These are phyloP conservation scores for Palaemon carinicauda DNA, from an alignment of 1,140 invertebrate genomes.

Conservation along the genomic window DNA sequence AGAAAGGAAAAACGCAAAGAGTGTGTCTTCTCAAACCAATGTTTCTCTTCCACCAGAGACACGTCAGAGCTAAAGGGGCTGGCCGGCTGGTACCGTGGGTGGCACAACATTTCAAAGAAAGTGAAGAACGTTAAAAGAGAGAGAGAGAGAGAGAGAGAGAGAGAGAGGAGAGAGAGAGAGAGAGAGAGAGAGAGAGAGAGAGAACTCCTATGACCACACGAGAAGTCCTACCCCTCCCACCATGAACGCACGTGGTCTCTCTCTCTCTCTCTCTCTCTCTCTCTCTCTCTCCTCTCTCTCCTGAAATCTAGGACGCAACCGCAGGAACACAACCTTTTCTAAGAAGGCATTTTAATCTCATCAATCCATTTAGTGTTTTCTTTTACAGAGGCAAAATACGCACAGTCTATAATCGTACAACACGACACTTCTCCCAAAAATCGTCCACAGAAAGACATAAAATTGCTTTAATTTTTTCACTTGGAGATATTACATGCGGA, in stretches of 20 bases:
- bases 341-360: too few relatives aligned
- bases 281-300: not conserved
- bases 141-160: not conserved
- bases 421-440: too few relatives aligned
- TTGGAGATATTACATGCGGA: too few relatives aligned
- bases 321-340: too few relatives aligned
- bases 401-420: too few relatives aligned
- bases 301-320: too few relatives aligned
- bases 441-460: too few relatives aligned
- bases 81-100: conserved; percentile 1
- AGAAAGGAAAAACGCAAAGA: not conserved
- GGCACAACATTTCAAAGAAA: not conserved
- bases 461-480: too few relatives aligned
- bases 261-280: conserved; percentile 23
- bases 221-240: not conserved
- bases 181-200: not conserved
- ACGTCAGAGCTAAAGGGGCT: too few relatives aligned
- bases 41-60: not conserved
- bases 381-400: too few relatives aligned
- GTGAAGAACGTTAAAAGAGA: too few relatives aligned
- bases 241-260: not conserved
- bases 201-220: not conserved
- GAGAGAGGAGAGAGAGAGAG: conserved; percentile 14
- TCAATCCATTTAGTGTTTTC: too few relatives aligned
- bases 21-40: not conserved